Evolutionary conservation across 2,888 invertebrate species (phyloP), one percentile per base, ranked within the genome.

Genomic region (Xanthorhoe designata): DNA sequence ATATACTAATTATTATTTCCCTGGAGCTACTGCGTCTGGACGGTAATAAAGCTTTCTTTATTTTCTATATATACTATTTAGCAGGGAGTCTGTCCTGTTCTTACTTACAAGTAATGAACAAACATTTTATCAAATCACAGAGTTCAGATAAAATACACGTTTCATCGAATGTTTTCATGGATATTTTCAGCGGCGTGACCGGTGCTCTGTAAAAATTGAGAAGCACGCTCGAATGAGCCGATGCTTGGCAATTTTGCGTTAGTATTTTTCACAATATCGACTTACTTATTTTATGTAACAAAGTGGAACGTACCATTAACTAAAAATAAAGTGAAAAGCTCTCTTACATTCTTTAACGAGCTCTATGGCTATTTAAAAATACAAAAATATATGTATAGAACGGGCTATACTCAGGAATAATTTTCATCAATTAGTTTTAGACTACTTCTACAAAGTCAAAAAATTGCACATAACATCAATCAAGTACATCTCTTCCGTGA

Each of bases 201-300:
- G 61, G 42, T 69, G 66, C 69, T 69, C 71, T 75, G 78, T 75
- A 71, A 79, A 77, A 77, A 78, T 73, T 75, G 60, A 61, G 52
- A 60, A 10, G n/a, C 24, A 52, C 49, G 55, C 55, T 50, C 19
- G 17, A 55, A 45, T 49, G 49, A 61, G 38, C 58, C 50, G 56
- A 50, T 49, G 52, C 18, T 53, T 61, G 59, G 59, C 47, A 52
- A 56, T 64, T 61, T 35, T n/a, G 49, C 35, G 59, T 50, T 19
- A 38, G 52, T 10, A 57, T 57, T 57, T 29, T 56, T 10, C 24
- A 24, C 24, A 54, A 38, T n/a, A 35, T 17, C 7, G 5, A 17
- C 17, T 15, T 47, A 17, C 47, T 4, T 8, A 38, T 38, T 13
- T 42, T 42, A 42, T 3, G 38, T 42, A 42, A 42, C 10, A 42